Evolutionary conservation across 2,113 vertebrate species (phyloP).

Genomic region (Rhinoptilus africanus): DNA sequence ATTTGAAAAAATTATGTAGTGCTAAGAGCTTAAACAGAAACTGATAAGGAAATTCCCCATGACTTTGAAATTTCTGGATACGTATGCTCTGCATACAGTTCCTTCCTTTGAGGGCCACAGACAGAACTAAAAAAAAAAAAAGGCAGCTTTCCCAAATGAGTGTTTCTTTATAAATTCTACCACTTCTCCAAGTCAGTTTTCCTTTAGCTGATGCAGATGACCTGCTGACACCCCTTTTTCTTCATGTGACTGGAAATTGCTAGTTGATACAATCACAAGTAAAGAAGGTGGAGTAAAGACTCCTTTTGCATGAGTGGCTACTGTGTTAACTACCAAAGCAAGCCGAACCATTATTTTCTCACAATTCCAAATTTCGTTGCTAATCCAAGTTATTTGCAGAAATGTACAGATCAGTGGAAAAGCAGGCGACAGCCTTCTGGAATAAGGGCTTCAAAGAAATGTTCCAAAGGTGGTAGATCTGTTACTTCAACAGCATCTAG

Average conservation of each 20-base stretch:
- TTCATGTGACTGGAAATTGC: neutral
- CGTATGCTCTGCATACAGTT: accelerated
- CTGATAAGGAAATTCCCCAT: neutral
- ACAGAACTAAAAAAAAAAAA: neutral
- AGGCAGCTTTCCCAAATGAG: neutral
- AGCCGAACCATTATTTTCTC: neutral
- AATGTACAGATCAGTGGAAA: neutral
- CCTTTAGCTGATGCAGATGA: neutral
- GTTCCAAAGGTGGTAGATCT: neutral
- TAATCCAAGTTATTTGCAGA: neutral
- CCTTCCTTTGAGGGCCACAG: neutral
- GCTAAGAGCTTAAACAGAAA: neutral
- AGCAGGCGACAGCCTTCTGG: neutral
- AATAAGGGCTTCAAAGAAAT: neutral
- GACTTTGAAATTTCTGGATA: neutral
- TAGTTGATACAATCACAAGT: neutral
- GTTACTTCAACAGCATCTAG: neutral
- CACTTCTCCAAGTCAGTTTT: neutral
- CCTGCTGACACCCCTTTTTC: neutral
- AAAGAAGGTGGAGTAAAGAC: neutral
- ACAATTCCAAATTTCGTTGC: neutral
- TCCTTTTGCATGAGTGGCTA: neutral
- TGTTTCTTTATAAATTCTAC: neutral
- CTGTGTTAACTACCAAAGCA: neutral
- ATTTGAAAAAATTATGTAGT: neutral